A percentile compares a stretch with the other conserved stretches of the same genome.
These are phyloP conservation scores for Bucco capensis DNA, from an alignment of 2,113 vertebrate species.

Conservation along the genomic window DNA sequence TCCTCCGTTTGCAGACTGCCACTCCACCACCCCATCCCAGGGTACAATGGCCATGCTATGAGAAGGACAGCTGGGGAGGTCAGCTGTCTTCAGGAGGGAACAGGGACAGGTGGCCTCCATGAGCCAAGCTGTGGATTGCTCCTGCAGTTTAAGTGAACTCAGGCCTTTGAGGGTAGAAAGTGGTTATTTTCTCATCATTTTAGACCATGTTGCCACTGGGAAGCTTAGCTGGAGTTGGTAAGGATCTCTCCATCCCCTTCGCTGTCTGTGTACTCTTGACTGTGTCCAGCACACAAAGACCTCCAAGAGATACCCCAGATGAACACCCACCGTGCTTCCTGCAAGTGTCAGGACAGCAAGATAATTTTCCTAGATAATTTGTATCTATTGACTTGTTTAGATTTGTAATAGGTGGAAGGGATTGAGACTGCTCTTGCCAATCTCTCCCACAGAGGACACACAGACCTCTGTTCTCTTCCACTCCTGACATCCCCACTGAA, in stretches of 20 bases:
- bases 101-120: background rate
- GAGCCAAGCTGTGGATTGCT: background rate
- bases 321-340: background rate
- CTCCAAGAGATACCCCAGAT: background rate
- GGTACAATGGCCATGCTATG: rapidly evolving
- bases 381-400: background rate
- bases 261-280: background rate
- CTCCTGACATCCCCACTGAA: background rate
- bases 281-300: background rate
- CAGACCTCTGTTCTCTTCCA: background rate
- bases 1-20: background rate
- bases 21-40: rapidly evolving
- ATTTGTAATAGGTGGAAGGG: background rate
- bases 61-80: too few relatives aligned
- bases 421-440: background rate
- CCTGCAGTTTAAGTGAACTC: background rate
- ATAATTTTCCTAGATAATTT: background rate
- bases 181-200: background rate
- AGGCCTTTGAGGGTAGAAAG: background rate
- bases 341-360: background rate
- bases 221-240: background rate
- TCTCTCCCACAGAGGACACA: rapidly evolving
- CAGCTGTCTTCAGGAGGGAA: rapidly evolving
- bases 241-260: background rate
- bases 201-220: background rate